phyloP scores from a whole-genome alignment of 2,797 vertebrate genomes.

The Novumbra hubbsi region DNA sequence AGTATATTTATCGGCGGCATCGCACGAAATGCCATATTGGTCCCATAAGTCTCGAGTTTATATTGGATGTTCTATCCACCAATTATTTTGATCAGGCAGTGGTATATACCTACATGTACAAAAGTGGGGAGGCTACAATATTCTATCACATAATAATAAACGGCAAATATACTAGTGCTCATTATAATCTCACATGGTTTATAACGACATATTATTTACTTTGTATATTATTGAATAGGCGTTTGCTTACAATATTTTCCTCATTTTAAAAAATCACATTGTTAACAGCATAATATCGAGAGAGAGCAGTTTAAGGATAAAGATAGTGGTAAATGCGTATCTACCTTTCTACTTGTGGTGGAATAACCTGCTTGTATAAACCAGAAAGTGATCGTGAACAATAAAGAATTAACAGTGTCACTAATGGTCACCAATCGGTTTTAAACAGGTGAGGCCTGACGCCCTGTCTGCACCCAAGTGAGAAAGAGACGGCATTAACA shows the following conservation, averaged over 20 bases:
- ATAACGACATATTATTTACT: constrained; percentile 20
- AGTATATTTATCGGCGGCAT: not conserved
- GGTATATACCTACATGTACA: not conserved
- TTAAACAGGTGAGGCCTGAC: constrained; percentile 54
- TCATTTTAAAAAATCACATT: no score
- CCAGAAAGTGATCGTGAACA: constrained; percentile 39
- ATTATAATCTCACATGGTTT: not conserved
- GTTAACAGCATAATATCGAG: not conserved
- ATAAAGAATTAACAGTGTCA: constrained; percentile 39
- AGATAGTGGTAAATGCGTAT: not conserved
- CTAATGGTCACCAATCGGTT: constrained; percentile 56
- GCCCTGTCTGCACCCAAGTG: constrained; percentile 58
- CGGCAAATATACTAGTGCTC: not conserved
- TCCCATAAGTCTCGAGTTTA: not conserved
- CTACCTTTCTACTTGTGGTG: constrained; percentile 37
- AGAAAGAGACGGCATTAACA: constrained; percentile 64
- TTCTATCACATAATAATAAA: constrained; percentile 3
- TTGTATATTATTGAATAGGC: constrained; percentile 15
- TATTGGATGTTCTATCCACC: constrained; percentile 3
- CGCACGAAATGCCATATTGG: not conserved
- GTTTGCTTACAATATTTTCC: not conserved
- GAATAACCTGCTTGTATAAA: constrained; percentile 36
- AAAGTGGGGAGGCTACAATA: not conserved
- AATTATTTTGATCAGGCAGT: not conserved
- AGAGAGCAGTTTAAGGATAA: not conserved